Base-by-base conservation (phyloP, 2,888 invertebrate genomes). In the Hyles lineata region DNA sequence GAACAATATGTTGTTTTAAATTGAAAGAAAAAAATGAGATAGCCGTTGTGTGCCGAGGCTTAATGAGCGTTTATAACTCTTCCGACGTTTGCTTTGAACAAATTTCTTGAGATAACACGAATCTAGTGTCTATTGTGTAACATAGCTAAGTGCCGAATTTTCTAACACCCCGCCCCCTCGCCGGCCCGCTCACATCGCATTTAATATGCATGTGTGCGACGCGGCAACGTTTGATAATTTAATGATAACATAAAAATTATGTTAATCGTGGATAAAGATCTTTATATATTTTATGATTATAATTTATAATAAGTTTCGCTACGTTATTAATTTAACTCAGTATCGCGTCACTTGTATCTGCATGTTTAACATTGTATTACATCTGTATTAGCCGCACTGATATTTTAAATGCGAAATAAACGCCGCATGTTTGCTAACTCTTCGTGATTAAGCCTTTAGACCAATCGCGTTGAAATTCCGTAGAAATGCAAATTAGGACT, bases 1-100 rank as follows among this genome's bases (percentile, higher is more conserved):
- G 80, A 82, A 81, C 82, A 84, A 80, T 79, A 77, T 83, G 82
- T 85, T 85, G 83, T 84, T 81, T 86, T 79, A 80, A 81, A 80
- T 85, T 84, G 82, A 84, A 84, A 83, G 76, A 81, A 80, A 80
- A 63, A 67, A 67, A 43, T 50, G 80, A 83, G 82, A 78, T 83
- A 82, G 78, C 74, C 73, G 52, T 76, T 80, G 81, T 84, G 71
- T 82, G 76, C 72, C 21, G 50, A 78, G 77, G 78, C 79, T 84
- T 85, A 83, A 83, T 81, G 77, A 78, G 77, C 75, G 76, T 77
- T 78, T 79, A 76, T 77, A 70, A 77, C 79, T 77, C 80, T 79
- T 82, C 83, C 83, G 76, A 83, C 76, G 81, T 86, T 86, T 85
- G 84, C 76, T 78, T 78, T 74, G 80, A 77, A 78, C 83, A 83